These are phyloP conservation scores for Baryphthengus martii DNA, from an alignment of 2,113 vertebrate species.

Conservation along the genomic window DNA sequence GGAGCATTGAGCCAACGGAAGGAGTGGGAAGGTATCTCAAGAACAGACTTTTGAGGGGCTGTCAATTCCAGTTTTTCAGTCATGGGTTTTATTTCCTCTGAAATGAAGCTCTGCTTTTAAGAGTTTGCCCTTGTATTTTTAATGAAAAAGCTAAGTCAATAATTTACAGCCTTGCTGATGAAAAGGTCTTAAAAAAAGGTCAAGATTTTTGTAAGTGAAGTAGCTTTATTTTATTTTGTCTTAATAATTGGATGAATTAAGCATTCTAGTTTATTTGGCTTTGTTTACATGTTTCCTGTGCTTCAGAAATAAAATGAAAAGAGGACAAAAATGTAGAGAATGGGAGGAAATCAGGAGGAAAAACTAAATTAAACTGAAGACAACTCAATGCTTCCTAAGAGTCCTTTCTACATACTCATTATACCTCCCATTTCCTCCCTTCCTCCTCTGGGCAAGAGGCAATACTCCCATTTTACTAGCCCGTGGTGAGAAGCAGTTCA, in stretches of 20 bases:
- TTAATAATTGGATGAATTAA: not conserved
- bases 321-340: not conserved
- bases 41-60: not conserved
- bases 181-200: not conserved
- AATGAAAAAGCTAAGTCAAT: conserved; percentile 1
- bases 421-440: not conserved
- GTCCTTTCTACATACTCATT: not conserved
- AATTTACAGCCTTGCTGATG: not conserved
- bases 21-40: not conserved
- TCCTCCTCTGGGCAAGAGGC: not conserved
- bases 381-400: not conserved
- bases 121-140: not conserved
- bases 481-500: not conserved
- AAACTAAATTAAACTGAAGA: not conserved
- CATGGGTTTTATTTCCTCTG: not conserved
- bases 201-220: not conserved
- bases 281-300: not conserved
- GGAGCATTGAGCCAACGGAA: not conserved
- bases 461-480: not conserved
- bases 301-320: not conserved
- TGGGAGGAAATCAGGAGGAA: not conserved
- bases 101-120: not conserved
- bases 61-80: not conserved
- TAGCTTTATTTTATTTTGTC: not conserved
- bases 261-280: not conserved